phyloP scores from a whole-genome alignment of 1,140 invertebrate genomes.

The Pentalonia nigronervosa region DNA sequence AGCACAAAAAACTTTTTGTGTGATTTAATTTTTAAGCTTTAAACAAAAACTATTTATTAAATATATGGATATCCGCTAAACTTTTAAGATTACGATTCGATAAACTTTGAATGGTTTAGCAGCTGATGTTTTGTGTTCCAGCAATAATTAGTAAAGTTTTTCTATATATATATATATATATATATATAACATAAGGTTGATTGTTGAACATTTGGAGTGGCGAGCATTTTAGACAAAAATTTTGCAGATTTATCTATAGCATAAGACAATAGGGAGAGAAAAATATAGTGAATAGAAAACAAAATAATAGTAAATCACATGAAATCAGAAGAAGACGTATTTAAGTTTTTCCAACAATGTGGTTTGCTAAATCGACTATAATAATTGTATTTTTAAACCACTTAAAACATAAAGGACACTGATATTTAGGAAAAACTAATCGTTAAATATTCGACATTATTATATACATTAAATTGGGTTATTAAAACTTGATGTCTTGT shows the following conservation, averaged over 20 bases:
- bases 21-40: neutral
- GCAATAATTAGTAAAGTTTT: slow-evolving; percentile 46
- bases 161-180: slow-evolving; percentile 21
- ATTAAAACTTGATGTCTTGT: neutral
- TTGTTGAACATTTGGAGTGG: neutral
- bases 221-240: neutral
- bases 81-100: slow-evolving; percentile 17
- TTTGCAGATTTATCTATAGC: neutral
- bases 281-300: neutral
- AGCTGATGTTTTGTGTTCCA: slow-evolving; percentile 23
- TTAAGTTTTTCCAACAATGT: neutral
- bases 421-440: neutral
- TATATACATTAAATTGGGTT: too few species aligned
- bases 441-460: too few species aligned
- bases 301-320: neutral
- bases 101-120: slow-evolving; percentile 17
- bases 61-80: neutral
- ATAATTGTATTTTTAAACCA: neutral
- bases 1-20: neutral
- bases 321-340: neutral
- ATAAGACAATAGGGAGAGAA: neutral
- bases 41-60: neutral
- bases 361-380: neutral
- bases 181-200: neutral
- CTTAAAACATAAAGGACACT: neutral